These are phyloP conservation scores for Hemithea aestivaria DNA, from an alignment of 2,888 invertebrate species.

Conservation along the genomic window DNA sequence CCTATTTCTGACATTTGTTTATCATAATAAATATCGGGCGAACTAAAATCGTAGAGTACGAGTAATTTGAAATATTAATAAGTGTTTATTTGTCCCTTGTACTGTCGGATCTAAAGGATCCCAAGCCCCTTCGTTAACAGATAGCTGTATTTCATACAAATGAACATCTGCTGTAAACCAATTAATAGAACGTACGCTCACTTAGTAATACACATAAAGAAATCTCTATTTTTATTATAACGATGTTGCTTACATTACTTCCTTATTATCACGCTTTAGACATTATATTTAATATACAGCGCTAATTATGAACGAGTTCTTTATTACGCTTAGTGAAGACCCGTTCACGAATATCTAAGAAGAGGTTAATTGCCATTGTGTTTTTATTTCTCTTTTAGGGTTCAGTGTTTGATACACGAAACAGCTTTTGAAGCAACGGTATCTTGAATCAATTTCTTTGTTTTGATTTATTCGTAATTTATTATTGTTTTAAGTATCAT, in stretches of 20 bases:
- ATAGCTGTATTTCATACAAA: constrained; percentile 52
- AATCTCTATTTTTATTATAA: constrained; percentile 59
- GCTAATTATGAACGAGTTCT: constrained; percentile 70
- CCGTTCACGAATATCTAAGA: constrained; percentile 58
- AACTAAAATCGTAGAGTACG: too few relatives aligned
- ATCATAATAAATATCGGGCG: too few relatives aligned
- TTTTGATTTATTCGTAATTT: too few relatives aligned
- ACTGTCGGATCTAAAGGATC: too few relatives aligned
- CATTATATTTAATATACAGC: constrained; percentile 70
- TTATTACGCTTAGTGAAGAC: constrained; percentile 61
- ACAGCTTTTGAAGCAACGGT: neutral
- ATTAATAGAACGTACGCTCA: constrained; percentile 61
- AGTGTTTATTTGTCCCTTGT: too few relatives aligned
- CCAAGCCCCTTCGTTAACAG: constrained; percentile 34
- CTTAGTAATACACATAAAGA: constrained; percentile 70
- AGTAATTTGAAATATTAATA: too few relatives aligned
- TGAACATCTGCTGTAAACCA: constrained; percentile 58
- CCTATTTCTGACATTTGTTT: too few relatives aligned
- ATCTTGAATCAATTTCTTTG: too few relatives aligned
- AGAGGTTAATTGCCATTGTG: constrained; percentile 65
- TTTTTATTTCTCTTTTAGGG: constrained; percentile 46
- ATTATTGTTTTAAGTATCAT: too few relatives aligned
- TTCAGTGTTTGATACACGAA: constrained; percentile 23
- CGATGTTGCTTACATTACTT: constrained; percentile 71
- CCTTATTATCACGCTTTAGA: constrained; percentile 72